Base-by-base conservation (phyloP, 2,888 invertebrate genomes). In the Heliconius sara region DNA sequence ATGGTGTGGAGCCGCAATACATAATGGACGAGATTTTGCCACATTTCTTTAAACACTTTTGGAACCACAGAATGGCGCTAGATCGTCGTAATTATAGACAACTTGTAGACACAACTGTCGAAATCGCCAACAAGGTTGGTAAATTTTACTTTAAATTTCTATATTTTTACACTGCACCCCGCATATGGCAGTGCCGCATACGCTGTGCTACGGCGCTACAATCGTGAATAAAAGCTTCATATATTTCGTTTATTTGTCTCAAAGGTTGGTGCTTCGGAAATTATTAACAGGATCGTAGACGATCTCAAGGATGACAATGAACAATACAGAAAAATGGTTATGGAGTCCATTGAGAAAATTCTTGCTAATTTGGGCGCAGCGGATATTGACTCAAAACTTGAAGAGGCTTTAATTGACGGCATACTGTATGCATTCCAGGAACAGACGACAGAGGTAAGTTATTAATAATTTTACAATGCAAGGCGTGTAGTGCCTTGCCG, bases 271-370 rank as follows among this genome's bases (percentile, higher is more conserved):
- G 98, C 99, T 7, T 99, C 99, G 0, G 99, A 99, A 96, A 99
- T 99, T 83, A 99, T 99, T 81, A 99, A 99, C 91, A 96, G 99
- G 83, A 98, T 99, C 71, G 99, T 99, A 0, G 99, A 99, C 88
- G 99, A 99, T 93, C 95, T 99, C 79, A 99, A 99, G 93, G 99
- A 99, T 90, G 99, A 99, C 93, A 99, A 99, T 90, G 99, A 99
- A 92, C 99, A 99, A 90, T 99, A 99, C 92, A 96, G 99, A 82
- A 99, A 99, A 95, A 99, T 99, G 99, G 99, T 99, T 4, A 99
- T 99, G 99, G 99, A 99, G 92, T 99, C 99, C 0, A 99, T 99
- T 80, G 99, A 99, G 91, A 99, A 99, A 94, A 99, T 99, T 80
- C 98, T 99, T 96, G 98, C 98, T 6, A 99, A 99, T 92, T 96